Evolutionary conservation across 2,888 invertebrate genomes (phyloP).

Genomic region (Idaea straminata): DNA sequence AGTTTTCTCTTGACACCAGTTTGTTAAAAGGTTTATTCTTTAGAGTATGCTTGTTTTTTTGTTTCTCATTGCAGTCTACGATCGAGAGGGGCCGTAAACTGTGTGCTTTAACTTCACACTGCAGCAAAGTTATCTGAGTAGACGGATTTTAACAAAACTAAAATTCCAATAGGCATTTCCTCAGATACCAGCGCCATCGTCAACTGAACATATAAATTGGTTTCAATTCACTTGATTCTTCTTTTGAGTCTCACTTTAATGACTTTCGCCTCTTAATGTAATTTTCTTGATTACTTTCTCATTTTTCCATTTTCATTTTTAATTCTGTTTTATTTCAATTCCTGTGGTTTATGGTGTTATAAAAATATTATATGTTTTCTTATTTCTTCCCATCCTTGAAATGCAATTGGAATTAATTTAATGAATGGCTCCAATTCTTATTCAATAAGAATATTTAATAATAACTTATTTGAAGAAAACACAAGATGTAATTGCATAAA

Average conservation of each 20-base stretch:
- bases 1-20: not conserved
- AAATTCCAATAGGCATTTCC: not conserved
- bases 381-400: not conserved
- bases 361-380: slow-evolving; percentile 13
- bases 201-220: not conserved
- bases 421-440: not conserved
- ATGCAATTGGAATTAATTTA: not conserved
- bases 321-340: slow-evolving; percentile 6
- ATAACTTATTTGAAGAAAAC: no score
- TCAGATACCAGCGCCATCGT: not conserved
- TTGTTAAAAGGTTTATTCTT: not conserved
- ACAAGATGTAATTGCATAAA: no score
- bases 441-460: no score
- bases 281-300: slow-evolving; percentile 45
- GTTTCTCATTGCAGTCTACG: not conserved
- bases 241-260: slow-evolving; percentile 34
- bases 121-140: not conserved
- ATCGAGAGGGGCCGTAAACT: slow-evolving; percentile 1
- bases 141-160: not conserved
- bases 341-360: not conserved
- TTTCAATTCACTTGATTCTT: slow-evolving; percentile 9
- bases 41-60: not conserved
- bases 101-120: not conserved
- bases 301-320: slow-evolving; percentile 25
- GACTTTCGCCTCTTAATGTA: slow-evolving; percentile 45